phyloP scores from a whole-genome alignment of 2,888 invertebrate genomes.

The Mellilla xanthometata region DNA sequence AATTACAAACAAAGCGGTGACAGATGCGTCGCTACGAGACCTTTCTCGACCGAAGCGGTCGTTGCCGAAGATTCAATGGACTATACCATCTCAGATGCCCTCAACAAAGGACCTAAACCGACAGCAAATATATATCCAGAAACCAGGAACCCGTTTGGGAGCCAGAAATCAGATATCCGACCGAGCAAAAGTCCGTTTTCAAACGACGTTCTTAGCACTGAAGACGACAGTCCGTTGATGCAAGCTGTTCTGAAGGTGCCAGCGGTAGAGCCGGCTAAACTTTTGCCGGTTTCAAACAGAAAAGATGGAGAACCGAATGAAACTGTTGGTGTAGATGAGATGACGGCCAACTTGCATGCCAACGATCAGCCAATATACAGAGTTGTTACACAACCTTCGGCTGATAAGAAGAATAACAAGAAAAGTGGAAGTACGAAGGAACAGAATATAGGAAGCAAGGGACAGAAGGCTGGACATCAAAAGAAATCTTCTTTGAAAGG shows the following conservation, averaged over 20 bases:
- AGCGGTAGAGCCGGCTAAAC: slow-evolving; percentile 60
- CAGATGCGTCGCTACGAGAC: slow-evolving; percentile 79
- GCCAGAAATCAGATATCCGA: slow-evolving; percentile 41
- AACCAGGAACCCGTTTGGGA: slow-evolving; percentile 27
- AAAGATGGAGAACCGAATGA: slow-evolving; percentile 71
- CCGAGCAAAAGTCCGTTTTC: slow-evolving; percentile 61
- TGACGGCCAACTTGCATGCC: slow-evolving; percentile 74
- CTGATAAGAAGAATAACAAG: slow-evolving; percentile 68
- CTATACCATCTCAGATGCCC: slow-evolving; percentile 30
- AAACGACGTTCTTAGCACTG: slow-evolving; percentile 65
- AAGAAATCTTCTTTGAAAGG: slow-evolving; percentile 77
- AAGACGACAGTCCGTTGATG: slow-evolving; percentile 70
- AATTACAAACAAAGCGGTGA: slow-evolving; percentile 85
- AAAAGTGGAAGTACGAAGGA: slow-evolving; percentile 60
- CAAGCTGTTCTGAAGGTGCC: slow-evolving; percentile 71
- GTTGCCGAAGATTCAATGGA: slow-evolving; percentile 55
- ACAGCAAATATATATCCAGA: slow-evolving; percentile 36
- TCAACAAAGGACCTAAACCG: slow-evolving; percentile 46
- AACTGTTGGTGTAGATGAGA: slow-evolving; percentile 63
- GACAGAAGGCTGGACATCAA: slow-evolving; percentile 66
- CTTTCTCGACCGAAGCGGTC: slow-evolving; percentile 64
- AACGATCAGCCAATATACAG: slow-evolving; percentile 76
- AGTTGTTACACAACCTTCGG: slow-evolving; percentile 72
- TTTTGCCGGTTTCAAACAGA: slow-evolving; percentile 51
- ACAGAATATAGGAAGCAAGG: slow-evolving; percentile 46